These are phyloP conservation scores for Archivesica marissinica DNA, from an alignment of 1,140 invertebrate species.

Conservation along the genomic window DNA sequence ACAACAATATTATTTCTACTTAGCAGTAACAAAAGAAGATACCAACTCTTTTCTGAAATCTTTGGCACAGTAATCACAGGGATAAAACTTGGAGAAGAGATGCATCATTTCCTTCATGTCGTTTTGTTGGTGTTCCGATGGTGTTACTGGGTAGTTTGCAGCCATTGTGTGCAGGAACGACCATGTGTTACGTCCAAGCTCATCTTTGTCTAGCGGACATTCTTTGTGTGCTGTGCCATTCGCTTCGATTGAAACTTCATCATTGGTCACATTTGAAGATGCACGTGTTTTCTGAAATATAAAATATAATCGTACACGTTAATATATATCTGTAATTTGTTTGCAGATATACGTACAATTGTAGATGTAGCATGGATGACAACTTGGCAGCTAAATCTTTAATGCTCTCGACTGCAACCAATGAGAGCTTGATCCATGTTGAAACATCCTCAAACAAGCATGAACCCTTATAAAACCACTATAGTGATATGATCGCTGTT, in stretches of 20 bases:
- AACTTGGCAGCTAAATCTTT: too few species aligned
- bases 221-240: conserved; percentile 58
- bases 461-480: too few species aligned
- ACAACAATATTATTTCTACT: too few species aligned
- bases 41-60: conserved; percentile 86
- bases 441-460: too few species aligned
- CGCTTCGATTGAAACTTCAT: neutral
- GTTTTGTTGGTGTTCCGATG: conserved; percentile 88
- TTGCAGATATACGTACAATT: too few species aligned
- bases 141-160: conserved; percentile 96
- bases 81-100: conserved; percentile 96
- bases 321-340: too few species aligned
- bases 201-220: conserved; percentile 83
- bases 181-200: conserved; percentile 90
- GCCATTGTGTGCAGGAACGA: conserved; percentile 98
- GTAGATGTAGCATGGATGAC: too few species aligned
- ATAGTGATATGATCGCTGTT: too few species aligned
- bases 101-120: conserved; percentile 94
- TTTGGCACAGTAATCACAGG: conserved; percentile 95
- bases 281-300: neutral
- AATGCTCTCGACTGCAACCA: too few species aligned
- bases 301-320: too few species aligned
- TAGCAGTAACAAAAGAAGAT: neutral
- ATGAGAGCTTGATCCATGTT: too few species aligned
- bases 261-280: neutral